Evolutionary conservation across 1,140 invertebrate genomes (phyloP).

Genomic region (Drosophila insularis): DNA sequence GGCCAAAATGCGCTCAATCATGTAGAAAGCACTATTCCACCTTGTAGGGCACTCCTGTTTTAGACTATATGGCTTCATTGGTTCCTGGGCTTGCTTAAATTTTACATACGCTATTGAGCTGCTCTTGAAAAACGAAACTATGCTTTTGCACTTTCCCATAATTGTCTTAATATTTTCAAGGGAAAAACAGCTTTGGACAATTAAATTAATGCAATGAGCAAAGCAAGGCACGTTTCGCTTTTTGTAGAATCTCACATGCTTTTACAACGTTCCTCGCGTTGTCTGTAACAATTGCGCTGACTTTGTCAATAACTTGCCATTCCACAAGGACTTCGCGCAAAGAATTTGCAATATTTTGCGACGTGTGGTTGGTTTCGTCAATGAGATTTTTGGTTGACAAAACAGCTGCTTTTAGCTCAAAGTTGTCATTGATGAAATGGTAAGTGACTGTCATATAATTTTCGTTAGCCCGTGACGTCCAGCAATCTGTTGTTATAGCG

Average conservation of each 20-base stretch:
- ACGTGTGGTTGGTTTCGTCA: constrained; percentile 8
- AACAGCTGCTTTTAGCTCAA: constrained; percentile 3
- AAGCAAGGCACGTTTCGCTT: neutral
- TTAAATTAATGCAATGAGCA: neutral
- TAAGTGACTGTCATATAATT: constrained; percentile 20
- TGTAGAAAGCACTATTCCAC: neutral
- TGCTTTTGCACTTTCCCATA: neutral
- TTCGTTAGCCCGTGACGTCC: constrained; percentile 17
- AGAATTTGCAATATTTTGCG: constrained; percentile 3
- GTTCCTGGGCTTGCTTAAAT: constrained; percentile 4
- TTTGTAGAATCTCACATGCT: neutral
- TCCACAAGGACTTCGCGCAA: neutral
- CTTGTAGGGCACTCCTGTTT: no score
- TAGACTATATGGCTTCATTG: no score
- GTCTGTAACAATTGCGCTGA: neutral
- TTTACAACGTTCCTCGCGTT: constrained; percentile 1
- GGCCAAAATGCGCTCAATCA: neutral
- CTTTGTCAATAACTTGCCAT: neutral
- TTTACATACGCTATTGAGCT: neutral
- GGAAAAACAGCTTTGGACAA: neutral
- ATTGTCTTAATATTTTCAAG: neutral
- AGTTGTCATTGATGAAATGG: constrained; percentile 13
- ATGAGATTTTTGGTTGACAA: constrained; percentile 19
- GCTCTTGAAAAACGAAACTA: constrained; percentile 9
- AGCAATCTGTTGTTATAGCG: constrained; percentile 18